phyloP scores from a whole-genome alignment of 1,140 invertebrate species.

The Zelostemma sp. region DNA sequence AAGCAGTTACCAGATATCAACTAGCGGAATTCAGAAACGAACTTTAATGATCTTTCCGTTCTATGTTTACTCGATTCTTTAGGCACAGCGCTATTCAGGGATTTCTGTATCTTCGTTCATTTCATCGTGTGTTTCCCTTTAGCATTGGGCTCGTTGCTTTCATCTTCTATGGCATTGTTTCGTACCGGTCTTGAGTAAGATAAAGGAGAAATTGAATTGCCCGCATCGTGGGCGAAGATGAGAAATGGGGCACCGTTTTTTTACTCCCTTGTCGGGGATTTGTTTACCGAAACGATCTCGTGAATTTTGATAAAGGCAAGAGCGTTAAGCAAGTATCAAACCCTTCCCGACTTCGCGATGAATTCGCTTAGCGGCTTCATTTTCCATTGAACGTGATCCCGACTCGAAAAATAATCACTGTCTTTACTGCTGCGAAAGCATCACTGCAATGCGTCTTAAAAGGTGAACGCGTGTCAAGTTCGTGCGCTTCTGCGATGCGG shows the following conservation, averaged over 20 bases:
- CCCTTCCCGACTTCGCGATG: not conserved
- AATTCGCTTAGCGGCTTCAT: slow-evolving; percentile 1
- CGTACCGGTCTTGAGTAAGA: not conserved
- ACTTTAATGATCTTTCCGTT: slow-evolving; percentile 4
- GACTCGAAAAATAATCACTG: slow-evolving; percentile 1
- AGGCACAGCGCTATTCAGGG: not conserved
- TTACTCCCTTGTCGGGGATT: not conserved
- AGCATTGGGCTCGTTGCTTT: not conserved
- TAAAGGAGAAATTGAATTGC: slow-evolving; percentile 3
- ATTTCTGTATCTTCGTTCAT: not conserved
- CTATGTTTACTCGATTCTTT: not conserved
- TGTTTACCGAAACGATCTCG: not conserved
- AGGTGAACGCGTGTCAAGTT: not conserved
- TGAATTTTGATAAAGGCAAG: not conserved
- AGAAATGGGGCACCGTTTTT: not conserved
- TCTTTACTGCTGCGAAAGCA: not conserved
- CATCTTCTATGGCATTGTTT: not conserved
- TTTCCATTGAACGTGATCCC: not conserved
- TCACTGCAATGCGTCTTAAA: not conserved
- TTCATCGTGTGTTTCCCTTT: not conserved
- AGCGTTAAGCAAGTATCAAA: not conserved
- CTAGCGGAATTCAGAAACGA: not conserved
- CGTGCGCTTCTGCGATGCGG: not conserved
- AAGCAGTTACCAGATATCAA: not conserved
- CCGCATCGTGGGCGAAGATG: not conserved